Evolutionary conservation across 2,797 vertebrate species (phyloP), one percentile per base, ranked within the genome.

Genomic region (Peromyscus aztecus): DNA sequence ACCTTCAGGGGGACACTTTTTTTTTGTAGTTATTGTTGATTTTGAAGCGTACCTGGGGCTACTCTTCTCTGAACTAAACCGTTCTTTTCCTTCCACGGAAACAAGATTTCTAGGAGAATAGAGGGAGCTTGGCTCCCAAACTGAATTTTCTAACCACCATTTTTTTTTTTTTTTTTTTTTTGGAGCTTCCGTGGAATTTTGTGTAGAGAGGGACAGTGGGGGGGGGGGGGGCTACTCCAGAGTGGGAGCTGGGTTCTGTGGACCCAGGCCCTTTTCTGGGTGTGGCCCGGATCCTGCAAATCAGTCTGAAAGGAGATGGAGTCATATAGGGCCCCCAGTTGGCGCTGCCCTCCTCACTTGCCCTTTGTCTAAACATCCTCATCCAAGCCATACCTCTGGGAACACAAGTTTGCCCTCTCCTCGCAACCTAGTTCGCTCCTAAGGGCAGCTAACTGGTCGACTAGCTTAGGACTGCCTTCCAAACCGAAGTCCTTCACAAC

Each of bases 301-400:
- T 7, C 57, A 3, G 24, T 43, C 63, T 43, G 17, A 13, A 91
- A 9, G 49, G n/a, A 43, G 31, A 49, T 52, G 43, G 19, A 85
- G 19, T 49, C 19, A 8, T 24, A 34, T 23, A n/a, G 83, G 37
- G 29, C 19, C 31, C 59, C 61, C 4, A 0, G 11, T 13, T 43
- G 11, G 0, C 2, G 6, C 34, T 73, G n/a, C 57, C 67, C 87
- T 65, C 17, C 14, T 27, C 5, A 34, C 6, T 23, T 9, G 21
- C 75, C 81, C 95, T 98, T 98, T 97, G 97, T 98, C 97, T 94
- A 84, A 96, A 97, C 82, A 94, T 97, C 0, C 31, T 82, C 65
- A 31, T 82, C 90, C 2, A 37, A 46, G 82, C 9, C 37, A 59
- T 49, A 96, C 93, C 88, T 85, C n/a, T 89, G 91, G 94, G 87